Evolutionary conservation across 2,113 vertebrate species (phyloP).

Genomic region (Smithornis capensis): DNA sequence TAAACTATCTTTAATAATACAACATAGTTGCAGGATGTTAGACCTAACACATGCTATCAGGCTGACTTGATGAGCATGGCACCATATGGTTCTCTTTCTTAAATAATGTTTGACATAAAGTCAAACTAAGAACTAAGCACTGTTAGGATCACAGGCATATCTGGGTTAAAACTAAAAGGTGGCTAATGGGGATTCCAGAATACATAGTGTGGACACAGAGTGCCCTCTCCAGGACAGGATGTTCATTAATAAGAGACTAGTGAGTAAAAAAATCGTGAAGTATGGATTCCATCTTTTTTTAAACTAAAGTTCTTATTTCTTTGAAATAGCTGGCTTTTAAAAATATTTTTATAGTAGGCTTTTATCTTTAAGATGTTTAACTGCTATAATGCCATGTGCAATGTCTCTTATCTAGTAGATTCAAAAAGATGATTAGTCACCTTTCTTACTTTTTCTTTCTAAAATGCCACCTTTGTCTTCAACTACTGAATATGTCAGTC

Average conservation of each 20-base stretch:
- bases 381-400: neutral
- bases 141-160: neutral
- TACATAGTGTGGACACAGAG: slow-evolving; percentile 22
- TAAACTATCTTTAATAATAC: neutral
- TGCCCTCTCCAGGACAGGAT: slow-evolving; percentile 62
- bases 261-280: neutral
- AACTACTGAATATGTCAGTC: neutral
- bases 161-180: neutral
- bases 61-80: neutral
- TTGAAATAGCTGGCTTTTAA: neutral
- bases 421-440: neutral
- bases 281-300: neutral
- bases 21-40: neutral
- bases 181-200: neutral
- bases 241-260: neutral
- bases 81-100: neutral
- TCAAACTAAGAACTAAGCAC: too few species aligned
- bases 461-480: neutral
- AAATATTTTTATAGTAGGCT: neutral
- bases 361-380: neutral
- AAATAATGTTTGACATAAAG: neutral
- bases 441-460: neutral
- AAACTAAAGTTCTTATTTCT: neutral
- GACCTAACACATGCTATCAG: neutral
- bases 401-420: neutral